phyloP scores from a whole-genome alignment of 2,888 invertebrate genomes.

The Plagodis dolabraria region DNA sequence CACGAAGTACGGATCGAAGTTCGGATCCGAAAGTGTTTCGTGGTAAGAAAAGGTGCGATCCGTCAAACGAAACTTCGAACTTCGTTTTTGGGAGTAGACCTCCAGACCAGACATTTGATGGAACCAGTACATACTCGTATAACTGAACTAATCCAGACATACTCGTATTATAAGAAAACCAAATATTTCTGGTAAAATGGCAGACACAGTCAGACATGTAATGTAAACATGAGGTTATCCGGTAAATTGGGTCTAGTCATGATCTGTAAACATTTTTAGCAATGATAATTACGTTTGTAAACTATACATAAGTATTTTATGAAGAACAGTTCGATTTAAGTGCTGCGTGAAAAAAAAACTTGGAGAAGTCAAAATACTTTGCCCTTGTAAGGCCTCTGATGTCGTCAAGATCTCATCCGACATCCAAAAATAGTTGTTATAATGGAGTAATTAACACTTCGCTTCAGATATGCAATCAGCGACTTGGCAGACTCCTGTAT shows the following conservation, averaged over 20 bases:
- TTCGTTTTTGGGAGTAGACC: no score
- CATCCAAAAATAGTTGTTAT: constrained; percentile 29
- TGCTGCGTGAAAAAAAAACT: background rate
- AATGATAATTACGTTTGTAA: constrained; percentile 17
- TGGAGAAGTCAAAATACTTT: background rate
- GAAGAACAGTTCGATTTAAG: background rate
- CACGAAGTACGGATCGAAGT: no score
- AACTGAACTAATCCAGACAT: constrained; percentile 10
- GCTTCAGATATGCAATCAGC: constrained; percentile 41
- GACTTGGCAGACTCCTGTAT: constrained; percentile 52
- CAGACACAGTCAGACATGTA: background rate
- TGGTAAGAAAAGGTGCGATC: no score
- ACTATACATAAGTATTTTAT: constrained; percentile 9
- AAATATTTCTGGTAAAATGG: constrained; percentile 9
- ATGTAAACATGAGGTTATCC: constrained; percentile 14
- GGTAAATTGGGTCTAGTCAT: constrained; percentile 7
- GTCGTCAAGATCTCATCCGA: constrained; percentile 6
- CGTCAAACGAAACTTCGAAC: no score
- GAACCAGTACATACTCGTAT: constrained; percentile 17
- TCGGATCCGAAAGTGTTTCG: no score
- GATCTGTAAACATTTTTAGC: constrained; percentile 15
- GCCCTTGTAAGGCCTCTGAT: constrained; percentile 12
- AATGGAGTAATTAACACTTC: constrained; percentile 34
- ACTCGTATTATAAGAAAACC: constrained; percentile 4
- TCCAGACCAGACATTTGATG: no score